Evolutionary conservation across 1,140 invertebrate genomes (phyloP).

Genomic region (Heliothis subflexa): DNA sequence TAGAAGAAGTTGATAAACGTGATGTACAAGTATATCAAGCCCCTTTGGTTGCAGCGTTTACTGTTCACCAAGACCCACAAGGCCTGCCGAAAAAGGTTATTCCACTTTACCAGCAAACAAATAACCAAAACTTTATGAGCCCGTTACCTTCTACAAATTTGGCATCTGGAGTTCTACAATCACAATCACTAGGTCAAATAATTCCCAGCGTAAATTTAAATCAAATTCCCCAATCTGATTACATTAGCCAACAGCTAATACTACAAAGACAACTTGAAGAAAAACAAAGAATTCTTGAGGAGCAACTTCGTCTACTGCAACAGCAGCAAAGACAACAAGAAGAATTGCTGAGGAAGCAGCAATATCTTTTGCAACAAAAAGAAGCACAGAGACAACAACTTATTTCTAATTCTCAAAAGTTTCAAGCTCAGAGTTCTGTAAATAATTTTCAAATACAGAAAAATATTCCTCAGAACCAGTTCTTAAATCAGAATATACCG

Average conservation of each 20-base stretch:
- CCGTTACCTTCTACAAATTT: constrained; percentile 59
- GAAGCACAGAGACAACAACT: constrained; percentile 86
- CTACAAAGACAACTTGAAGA: constrained; percentile 88
- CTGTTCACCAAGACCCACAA: constrained; percentile 92
- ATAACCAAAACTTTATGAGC: constrained; percentile 63
- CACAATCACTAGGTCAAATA: constrained; percentile 58
- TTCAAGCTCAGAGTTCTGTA: constrained; percentile 59
- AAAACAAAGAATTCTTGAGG: constrained; percentile 90
- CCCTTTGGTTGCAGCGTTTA: constrained; percentile 93
- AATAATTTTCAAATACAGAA: constrained; percentile 72
- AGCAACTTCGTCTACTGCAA: constrained; percentile 89
- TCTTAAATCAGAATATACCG: constrained; percentile 65
- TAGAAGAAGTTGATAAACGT: constrained; percentile 88
- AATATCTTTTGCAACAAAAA: constrained; percentile 86
- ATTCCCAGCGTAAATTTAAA: constrained; percentile 54
- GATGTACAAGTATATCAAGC: constrained; percentile 93
- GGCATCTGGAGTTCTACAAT: constrained; percentile 65
- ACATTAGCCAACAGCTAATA: constrained; percentile 78
- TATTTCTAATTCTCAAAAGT: constrained; percentile 72
- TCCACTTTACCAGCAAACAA: constrained; percentile 85
- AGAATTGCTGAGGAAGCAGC: constrained; percentile 88
- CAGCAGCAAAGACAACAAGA: constrained; percentile 90
- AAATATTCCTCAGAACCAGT: constrained; percentile 68
- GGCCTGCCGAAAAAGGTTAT: constrained; percentile 92
- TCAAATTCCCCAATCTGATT: constrained; percentile 62